Evolutionary conservation across 2,888 invertebrate genomes (phyloP), one percentile per base, ranked within the genome.

Genomic region (Stictocephala bisonia): DNA sequence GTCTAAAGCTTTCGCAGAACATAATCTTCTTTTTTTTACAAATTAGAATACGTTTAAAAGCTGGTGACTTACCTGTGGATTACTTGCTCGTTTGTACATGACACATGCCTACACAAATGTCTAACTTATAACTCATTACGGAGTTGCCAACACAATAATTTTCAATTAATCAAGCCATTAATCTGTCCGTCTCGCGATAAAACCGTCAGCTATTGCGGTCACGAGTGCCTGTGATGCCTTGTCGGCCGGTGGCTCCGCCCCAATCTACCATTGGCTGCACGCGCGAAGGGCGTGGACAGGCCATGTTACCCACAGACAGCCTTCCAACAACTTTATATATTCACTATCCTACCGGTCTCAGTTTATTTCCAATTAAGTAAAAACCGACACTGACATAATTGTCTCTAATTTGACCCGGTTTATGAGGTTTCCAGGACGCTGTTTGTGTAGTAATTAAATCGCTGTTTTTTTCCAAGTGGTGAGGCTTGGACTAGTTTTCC

Each of bases 111-210:
- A 56, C 26, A 6, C 26, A n/a, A 26, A 9, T 56, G 27, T 56
- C 56, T 29, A 31, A 56, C 31, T 26, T 53, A 53, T 35, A 3
- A 11, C 60, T 60, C 60, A 60, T 40, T 60, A 60, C 60, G 18
- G 3, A 2, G 22, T 31, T 56, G 27, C 40, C 20, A 18, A 35
- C 60, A 29, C 40, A 60, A 60, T 60, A 60, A 60, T 60, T 60
- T 60, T 60, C 60, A 60, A 60, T 60, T 60, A 60, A 60, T 60
- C 60, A 60, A 60, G 60, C 40, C 35, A 20, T 60, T 60, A 40
- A 60, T 60, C 60, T 40, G 60, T n/a, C n/a, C 18, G 60, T 7
- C 11, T 29, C 29, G 27, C 56, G 56, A 7, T 18, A 53, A 20
- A 26, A 26, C 53, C 31, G 31, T 27, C n/a, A n/a, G n/a, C n/a